Evolutionary conservation across 2,113 vertebrate genomes (phyloP), one percentile per base, ranked within the genome.

Genomic region (Erythrocercus mccallii): DNA sequence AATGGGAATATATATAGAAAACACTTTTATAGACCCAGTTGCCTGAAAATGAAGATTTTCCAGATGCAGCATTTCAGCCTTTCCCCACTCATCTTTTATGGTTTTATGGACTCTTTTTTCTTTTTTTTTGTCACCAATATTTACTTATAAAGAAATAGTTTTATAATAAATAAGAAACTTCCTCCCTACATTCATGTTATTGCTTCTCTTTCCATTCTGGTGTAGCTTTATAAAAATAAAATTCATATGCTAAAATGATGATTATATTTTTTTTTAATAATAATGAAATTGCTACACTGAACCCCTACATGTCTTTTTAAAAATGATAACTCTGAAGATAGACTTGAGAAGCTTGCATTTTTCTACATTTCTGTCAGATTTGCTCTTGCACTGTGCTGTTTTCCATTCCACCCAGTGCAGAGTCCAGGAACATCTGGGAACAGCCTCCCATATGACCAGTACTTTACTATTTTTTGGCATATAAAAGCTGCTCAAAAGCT

Each of bases 311-410:
- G 35, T 58, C 11, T 38, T 54, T 30, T 7, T 28, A 20, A 35
- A 44, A 8, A 5, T 8, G 0, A 0, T 35, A 14, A 14, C 17
- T 54, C 40, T 61, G n/a, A 76, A 65, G 12, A 61, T 5, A 35
- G 9, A 73, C 10, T 42, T 57, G 24, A 56, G 23, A 79, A 40
- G 33, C 54, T 37, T 47, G 15, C 7, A 38, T 47, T 89, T 78
- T 47, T 44, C 37, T 30, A 48, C 31, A 4, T 31, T 81, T 65
- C 19, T 79, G 20, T 72, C n/a, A 53, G 25, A 48, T 50, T 57
- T 68, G 13, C 37, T 68, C 28, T 71, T 70, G 47, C 14, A 47
- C 4, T 77, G 11, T 31, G 19, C 37, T 79, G 24, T 14, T 90
- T 53, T 85, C 58, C 28, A 18, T 79, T 78, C 70, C 40, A 42